Evolutionary conservation across 2,888 invertebrate species (phyloP).

Genomic region (Diplolepis rosae): DNA sequence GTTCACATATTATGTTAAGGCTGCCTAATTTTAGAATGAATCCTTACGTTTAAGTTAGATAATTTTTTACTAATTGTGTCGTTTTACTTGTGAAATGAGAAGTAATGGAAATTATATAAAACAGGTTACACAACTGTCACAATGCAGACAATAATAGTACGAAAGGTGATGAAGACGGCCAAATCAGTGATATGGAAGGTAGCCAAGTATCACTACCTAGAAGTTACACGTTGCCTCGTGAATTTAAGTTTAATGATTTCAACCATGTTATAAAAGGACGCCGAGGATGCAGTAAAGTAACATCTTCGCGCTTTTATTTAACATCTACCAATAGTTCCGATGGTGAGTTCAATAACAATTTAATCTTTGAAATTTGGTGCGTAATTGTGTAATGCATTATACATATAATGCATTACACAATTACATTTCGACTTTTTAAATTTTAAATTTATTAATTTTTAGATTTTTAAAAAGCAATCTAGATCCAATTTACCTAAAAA

Average conservation of each 20-base stretch:
- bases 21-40: too few species aligned
- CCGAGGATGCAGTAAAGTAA: conserved; percentile 77
- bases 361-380: too few species aligned
- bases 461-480: too few species aligned
- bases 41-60: too few species aligned
- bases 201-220: conserved; percentile 86
- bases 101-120: not conserved
- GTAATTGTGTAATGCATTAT: not conserved
- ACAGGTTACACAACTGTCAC: conserved; percentile 24
- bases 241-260: conserved; percentile 83
- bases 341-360: conserved; percentile 79
- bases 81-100: not conserved
- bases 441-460: not conserved
- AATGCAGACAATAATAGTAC: conserved; percentile 48
- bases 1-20: too few species aligned
- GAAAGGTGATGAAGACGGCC: conserved; percentile 62
- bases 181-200: conserved; percentile 71
- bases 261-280: conserved; percentile 69
- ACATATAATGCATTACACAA: too few species aligned
- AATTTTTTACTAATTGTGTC: too few species aligned
- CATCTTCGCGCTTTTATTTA: conserved; percentile 77
- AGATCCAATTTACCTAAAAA: too few species aligned
- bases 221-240: conserved; percentile 88
- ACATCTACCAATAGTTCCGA: conserved; percentile 91
- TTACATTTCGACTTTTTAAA: not conserved